These are phyloP conservation scores for Pyxicephalus adspersus DNA, from an alignment of 2,113 vertebrate genomes.

Conservation along the genomic window DNA sequence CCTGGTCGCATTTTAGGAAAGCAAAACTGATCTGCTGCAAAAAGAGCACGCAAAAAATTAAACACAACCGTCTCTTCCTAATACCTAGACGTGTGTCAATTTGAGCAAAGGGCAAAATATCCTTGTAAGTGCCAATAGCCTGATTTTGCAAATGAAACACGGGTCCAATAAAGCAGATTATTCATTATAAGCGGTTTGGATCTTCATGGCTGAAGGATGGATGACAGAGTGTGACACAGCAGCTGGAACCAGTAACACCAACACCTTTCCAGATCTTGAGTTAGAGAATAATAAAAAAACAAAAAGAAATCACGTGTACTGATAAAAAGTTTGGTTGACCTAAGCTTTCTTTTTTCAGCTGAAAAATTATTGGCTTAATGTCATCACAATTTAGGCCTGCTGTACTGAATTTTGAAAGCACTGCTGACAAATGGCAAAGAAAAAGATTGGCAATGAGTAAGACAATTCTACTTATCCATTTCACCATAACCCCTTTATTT, in stretches of 20 bases:
- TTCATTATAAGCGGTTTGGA: background rate
- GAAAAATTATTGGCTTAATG: background rate
- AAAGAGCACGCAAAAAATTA: no score
- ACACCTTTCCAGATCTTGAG: conserved; percentile 34
- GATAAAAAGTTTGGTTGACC: background rate
- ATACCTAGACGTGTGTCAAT: background rate
- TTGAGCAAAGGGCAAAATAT: background rate
- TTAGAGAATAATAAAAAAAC: background rate
- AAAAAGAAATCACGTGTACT: conserved; percentile 5
- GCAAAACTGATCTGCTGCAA: background rate
- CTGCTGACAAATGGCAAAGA: conserved; percentile 6
- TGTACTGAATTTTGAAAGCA: conserved; percentile 19
- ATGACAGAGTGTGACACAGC: background rate
- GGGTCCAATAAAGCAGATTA: background rate
- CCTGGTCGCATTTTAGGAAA: background rate
- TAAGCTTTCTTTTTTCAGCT: background rate
- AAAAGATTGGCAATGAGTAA: background rate
- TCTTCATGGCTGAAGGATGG: background rate
- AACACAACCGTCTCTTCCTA: background rate
- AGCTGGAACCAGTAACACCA: conserved; percentile 1
- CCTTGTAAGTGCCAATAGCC: conserved; percentile 2
- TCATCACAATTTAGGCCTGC: background rate
- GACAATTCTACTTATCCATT: background rate
- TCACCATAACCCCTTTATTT: conserved; percentile 6
- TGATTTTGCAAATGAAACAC: background rate